phyloP scores from a whole-genome alignment of 2,888 invertebrate species.

The Hypercompe scribonia region DNA sequence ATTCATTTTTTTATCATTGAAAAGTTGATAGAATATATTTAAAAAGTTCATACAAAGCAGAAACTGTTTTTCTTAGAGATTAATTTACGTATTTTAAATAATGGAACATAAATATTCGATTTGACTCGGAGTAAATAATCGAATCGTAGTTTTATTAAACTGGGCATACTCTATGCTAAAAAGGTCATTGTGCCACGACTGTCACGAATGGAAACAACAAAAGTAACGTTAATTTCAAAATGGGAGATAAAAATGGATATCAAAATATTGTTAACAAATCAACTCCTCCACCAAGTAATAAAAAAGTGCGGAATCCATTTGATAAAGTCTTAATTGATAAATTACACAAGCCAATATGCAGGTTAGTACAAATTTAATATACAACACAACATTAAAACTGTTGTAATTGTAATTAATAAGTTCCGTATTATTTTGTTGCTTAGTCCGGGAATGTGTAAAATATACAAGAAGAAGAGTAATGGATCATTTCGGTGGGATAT shows the following conservation, averaged over 20 bases:
- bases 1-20: too few species aligned
- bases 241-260: conserved; percentile 76
- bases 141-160: too few species aligned
- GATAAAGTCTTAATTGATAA: conserved; percentile 88
- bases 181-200: conserved; percentile 49
- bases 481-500: conserved; percentile 88
- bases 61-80: too few species aligned
- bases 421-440: conserved; percentile 7
- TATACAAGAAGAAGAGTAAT: conserved; percentile 75
- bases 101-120: too few species aligned
- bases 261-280: conserved; percentile 69
- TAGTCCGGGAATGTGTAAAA: conserved; percentile 85
- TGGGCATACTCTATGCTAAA: neutral
- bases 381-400: neutral
- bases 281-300: conserved; percentile 75
- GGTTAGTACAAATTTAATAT: conserved; percentile 72
- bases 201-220: conserved; percentile 41
- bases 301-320: conserved; percentile 89
- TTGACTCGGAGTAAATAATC: too few species aligned
- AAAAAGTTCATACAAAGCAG: too few species aligned
- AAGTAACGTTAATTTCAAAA: conserved; percentile 77
- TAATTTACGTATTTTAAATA: too few species aligned
- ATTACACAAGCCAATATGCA: conserved; percentile 90
- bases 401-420: neutral
- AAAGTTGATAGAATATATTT: too few species aligned